Percentiles rank a stretch among this genome's conserved stretches.
These are phyloP conservation scores for Drosophila sordidula DNA, from an alignment of 2,888 invertebrate genomes.

Conservation along the genomic window DNA sequence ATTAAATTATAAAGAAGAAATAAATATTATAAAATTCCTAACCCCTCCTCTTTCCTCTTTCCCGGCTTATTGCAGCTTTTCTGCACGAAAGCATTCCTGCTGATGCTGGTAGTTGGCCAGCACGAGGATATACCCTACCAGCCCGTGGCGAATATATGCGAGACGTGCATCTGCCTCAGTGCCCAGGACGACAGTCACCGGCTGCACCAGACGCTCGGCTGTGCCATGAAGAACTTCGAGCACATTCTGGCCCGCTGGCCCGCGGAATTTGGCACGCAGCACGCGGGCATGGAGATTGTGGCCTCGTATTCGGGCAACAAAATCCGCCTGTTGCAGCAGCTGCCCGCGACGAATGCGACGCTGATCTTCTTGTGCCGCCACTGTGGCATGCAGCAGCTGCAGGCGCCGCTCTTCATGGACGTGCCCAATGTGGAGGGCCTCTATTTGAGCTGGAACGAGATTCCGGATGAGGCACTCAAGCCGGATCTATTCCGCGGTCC, in stretches of 20 bases:
- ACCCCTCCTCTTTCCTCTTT: background rate
- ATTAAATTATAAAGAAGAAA: no score
- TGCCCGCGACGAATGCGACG: slow-evolving; percentile 83
- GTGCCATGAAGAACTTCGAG: slow-evolving; percentile 79
- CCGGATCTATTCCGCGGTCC: slow-evolving; percentile 89
- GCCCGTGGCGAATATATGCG: slow-evolving; percentile 79
- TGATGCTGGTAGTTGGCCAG: slow-evolving; percentile 54
- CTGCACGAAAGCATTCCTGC: slow-evolving; percentile 19
- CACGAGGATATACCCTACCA: slow-evolving; percentile 83
- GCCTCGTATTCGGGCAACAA: slow-evolving; percentile 83
- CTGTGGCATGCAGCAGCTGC: slow-evolving; percentile 81
- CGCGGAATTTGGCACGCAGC: slow-evolving; percentile 76
- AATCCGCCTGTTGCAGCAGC: slow-evolving; percentile 81
- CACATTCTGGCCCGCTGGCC: slow-evolving; percentile 84
- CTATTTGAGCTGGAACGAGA: slow-evolving; percentile 83
- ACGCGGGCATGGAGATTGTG: slow-evolving; percentile 76
- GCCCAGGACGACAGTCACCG: slow-evolving; percentile 66
- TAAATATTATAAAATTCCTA: no score
- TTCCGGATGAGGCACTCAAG: slow-evolving; percentile 86
- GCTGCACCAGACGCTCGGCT: slow-evolving; percentile 77
- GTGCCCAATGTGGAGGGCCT: slow-evolving; percentile 82
- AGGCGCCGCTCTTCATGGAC: slow-evolving; percentile 83
- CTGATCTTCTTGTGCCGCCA: slow-evolving; percentile 83
- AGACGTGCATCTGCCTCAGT: slow-evolving; percentile 78
- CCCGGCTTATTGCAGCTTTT: slow-evolving; percentile 58